phyloP scores from a whole-genome alignment of 1,140 invertebrate species.

The Bombus waltoni region DNA sequence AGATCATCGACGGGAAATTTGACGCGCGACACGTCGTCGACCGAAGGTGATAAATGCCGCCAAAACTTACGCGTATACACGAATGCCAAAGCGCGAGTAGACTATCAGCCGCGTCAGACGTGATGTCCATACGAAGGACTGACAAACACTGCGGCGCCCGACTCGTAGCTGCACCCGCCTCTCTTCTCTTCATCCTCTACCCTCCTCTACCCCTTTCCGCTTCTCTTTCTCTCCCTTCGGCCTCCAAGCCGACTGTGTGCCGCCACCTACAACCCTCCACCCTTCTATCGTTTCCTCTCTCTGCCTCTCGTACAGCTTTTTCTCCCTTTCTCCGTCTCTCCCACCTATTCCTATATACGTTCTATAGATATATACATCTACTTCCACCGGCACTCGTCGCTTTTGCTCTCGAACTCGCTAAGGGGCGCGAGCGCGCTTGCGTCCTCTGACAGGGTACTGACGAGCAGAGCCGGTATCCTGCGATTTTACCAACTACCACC shows the following conservation, averaged over 20 bases:
- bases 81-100: conserved; percentile 53
- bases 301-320: not conserved
- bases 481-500: conserved; percentile 72
- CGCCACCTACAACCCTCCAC: conserved; percentile 63
- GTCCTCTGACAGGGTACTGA: conserved; percentile 66
- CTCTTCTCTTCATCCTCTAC: conserved; percentile 49
- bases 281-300: conserved; percentile 36
- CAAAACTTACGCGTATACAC: conserved; percentile 58
- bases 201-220: conserved; percentile 21
- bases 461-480: conserved; percentile 63
- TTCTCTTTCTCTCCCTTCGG: conserved; percentile 35
- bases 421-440: conserved; percentile 74
- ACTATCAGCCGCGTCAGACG: conserved; percentile 68
- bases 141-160: conserved; percentile 76
- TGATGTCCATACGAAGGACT: conserved; percentile 76
- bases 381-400: conserved; percentile 63
- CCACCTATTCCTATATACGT: conserved; percentile 38
- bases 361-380: conserved; percentile 8
- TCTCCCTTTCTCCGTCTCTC: conserved; percentile 24
- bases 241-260: conserved; percentile 57
- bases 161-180: conserved; percentile 69
- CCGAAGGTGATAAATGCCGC: conserved; percentile 47
- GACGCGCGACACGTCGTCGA: conserved; percentile 42
- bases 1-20: conserved; percentile 54
- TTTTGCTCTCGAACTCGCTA: conserved; percentile 80